Conservation (phyloP, 2,888 invertebrate genomes). For the Eilema griseolum region DNA sequence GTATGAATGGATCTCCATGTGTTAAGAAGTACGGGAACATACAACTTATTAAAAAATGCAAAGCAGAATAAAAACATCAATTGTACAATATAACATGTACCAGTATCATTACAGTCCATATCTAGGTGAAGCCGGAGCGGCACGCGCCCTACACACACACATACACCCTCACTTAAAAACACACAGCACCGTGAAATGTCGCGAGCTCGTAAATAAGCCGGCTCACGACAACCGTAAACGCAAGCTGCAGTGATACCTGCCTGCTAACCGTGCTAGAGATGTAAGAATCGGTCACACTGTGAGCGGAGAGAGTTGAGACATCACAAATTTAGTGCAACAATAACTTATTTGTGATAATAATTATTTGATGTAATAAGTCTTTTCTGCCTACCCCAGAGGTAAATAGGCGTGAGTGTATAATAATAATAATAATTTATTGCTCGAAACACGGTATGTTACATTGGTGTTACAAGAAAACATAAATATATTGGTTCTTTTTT, state of each 20-base stretch:
- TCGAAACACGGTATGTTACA: too few species aligned
- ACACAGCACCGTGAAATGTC: conserved; percentile 38
- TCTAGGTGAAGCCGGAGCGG: conserved; percentile 17
- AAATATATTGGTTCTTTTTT: too few species aligned
- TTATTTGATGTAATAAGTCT: too few species aligned
- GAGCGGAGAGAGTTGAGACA: not conserved
- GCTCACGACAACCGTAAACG: conserved; percentile 51
- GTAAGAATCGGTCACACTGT: conserved; percentile 21
- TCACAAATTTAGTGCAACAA: not conserved
- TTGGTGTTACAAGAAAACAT: too few species aligned
- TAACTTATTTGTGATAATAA: too few species aligned
- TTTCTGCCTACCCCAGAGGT: too few species aligned
- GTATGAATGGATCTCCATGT: too few species aligned
- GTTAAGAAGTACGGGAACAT: too few species aligned
- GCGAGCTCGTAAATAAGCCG: conserved; percentile 56
- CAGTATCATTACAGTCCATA: conserved; percentile 37
- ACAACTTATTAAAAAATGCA: not conserved
- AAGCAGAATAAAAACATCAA: not conserved
- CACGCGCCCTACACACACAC: conserved; percentile 20
- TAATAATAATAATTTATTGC: too few species aligned
- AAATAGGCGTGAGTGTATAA: too few species aligned
- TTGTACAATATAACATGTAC: conserved; percentile 37
- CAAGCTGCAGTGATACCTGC: conserved; percentile 43
- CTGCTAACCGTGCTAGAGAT: conserved; percentile 29
- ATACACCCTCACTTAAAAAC: conserved; percentile 22